Conservation (phyloP, 2,888 invertebrate species). For the Agrotis puta region DNA sequence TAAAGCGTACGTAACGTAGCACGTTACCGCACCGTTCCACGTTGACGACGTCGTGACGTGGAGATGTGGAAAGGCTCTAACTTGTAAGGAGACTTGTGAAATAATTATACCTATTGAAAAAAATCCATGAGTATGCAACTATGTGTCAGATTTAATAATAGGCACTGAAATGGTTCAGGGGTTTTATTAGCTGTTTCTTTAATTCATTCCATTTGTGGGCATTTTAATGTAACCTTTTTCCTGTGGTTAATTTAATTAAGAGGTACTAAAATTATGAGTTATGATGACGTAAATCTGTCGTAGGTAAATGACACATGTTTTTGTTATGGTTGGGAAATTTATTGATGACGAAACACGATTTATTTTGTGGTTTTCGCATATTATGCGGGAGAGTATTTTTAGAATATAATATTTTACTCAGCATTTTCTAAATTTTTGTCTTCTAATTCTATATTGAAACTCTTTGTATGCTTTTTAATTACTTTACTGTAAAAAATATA, state of each 20-base stretch:
- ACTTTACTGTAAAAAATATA: too few relatives aligned
- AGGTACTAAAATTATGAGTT: not conserved
- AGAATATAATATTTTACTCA: too few relatives aligned
- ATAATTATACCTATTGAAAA: not conserved
- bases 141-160: conserved; percentile 3
- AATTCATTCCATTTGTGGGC: not conserved
- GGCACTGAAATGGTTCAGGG: conserved; percentile 3
- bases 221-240: conserved; percentile 6
- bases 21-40: too few relatives aligned
- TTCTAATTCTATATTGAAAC: too few relatives aligned
- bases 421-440: too few relatives aligned
- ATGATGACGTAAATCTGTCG: not conserved
- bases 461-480: too few relatives aligned
- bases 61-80: too few relatives aligned
- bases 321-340: not conserved
- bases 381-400: too few relatives aligned
- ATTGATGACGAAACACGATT: not conserved
- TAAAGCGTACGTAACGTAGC: too few relatives aligned
- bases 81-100: too few relatives aligned
- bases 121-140: not conserved
- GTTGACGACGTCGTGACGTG: too few relatives aligned
- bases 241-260: conserved; percentile 1
- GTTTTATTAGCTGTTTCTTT: conserved; percentile 5
- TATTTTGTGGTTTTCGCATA: not conserved
- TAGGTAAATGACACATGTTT: conserved; percentile 6